Evolutionary conservation across 2,113 vertebrate species (phyloP).

Genomic region (Thymallus thymallus): DNA sequence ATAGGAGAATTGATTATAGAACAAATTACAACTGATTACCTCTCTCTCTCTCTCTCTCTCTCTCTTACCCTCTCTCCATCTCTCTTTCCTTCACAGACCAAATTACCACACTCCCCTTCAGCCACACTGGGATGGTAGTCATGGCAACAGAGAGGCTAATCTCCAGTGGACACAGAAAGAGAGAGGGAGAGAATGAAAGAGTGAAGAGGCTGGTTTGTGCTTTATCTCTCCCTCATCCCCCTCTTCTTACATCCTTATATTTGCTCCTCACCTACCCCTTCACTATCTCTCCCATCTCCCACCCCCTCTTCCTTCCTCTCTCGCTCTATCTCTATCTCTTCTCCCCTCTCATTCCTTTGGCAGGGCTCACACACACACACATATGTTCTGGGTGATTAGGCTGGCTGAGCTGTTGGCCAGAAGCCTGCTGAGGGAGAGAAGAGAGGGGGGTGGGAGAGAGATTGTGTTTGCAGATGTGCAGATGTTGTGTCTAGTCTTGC

Average conservation of each 20-base stretch:
- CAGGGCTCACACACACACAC: constrained; percentile 6
- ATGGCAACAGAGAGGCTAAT: constrained; percentile 67
- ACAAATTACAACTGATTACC: background rate
- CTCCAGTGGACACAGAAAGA: constrained; percentile 50
- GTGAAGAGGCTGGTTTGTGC: background rate
- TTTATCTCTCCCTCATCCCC: constrained; percentile 1
- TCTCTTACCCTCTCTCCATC: background rate
- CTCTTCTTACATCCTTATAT: background rate
- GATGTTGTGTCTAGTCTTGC: constrained; percentile 21
- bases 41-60: background rate
- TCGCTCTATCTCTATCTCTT: background rate
- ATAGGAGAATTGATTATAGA: too few species aligned
- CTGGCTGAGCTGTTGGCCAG: constrained; percentile 33
- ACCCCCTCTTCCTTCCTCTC: too few species aligned
- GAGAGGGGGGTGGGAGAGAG: too few species aligned
- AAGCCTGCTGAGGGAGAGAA: too few species aligned
- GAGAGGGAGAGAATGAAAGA: constrained; percentile 22
- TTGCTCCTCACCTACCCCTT: constrained; percentile 6
- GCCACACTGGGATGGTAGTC: constrained; percentile 45
- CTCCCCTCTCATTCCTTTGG: background rate
- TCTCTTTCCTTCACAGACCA: background rate
- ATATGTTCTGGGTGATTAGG: constrained; percentile 57
- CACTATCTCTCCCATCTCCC: too few species aligned
- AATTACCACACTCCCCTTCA: background rate
- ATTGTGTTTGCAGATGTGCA: constrained; percentile 43